Conservation (phyloP, 2,113 vertebrate genomes). For the Pterophyllum scalare region DNA sequence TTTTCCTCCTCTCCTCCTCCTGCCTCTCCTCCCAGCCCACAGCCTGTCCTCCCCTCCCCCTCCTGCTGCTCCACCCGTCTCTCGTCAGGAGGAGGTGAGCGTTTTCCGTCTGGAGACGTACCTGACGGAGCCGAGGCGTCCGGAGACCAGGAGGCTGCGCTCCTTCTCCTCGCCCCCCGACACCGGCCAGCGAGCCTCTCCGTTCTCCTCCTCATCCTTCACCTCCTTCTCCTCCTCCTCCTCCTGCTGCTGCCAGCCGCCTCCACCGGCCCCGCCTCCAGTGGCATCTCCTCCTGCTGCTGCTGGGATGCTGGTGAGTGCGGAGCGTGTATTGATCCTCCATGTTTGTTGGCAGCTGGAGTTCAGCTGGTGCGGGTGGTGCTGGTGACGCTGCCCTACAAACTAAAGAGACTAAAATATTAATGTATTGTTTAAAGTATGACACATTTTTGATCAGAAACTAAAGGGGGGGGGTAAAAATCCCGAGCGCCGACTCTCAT, state of each 20-base stretch:
- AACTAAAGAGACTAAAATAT: neutral
- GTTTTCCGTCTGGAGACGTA: slow-evolving; percentile 88
- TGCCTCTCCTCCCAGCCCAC: slow-evolving; percentile 76
- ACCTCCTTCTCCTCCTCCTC: neutral
- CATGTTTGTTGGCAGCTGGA: neutral
- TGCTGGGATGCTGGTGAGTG: slow-evolving; percentile 50
- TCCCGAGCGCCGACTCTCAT: neutral
- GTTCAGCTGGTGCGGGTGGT: neutral
- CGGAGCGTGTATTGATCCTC: neutral
- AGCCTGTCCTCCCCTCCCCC: slow-evolving; percentile 81
- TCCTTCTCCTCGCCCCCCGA: slow-evolving; percentile 87
- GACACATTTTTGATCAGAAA: neutral
- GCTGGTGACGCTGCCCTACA: neutral
- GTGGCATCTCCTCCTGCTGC: slow-evolving; percentile 1
- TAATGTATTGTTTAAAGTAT: neutral
- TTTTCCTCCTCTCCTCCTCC: neutral
- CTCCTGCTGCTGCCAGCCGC: slow-evolving; percentile 53
- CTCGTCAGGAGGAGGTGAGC: slow-evolving; percentile 78
- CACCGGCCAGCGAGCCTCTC: slow-evolving; percentile 28
- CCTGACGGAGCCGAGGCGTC: slow-evolving; percentile 87
- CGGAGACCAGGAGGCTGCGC: slow-evolving; percentile 84
- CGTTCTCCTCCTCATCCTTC: slow-evolving; percentile 15
- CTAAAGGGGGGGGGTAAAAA: neutral
- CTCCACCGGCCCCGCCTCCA: neutral
- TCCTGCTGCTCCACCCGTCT: slow-evolving; percentile 65